phyloP scores from a whole-genome alignment of 1,140 invertebrate species.

The Archegozetes longisetosus region DNA sequence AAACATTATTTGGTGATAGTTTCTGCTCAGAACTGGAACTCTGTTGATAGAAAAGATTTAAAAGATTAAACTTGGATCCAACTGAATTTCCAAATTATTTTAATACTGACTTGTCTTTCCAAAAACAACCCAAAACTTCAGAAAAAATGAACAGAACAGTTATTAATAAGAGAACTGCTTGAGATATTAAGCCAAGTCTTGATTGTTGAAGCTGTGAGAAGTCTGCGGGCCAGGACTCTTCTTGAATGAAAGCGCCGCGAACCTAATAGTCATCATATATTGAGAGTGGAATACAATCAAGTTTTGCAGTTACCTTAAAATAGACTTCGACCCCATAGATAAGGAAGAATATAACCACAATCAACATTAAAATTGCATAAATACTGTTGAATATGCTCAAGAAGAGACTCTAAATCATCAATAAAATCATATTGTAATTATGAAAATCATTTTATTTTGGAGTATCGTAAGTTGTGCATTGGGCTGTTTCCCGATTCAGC shows the following conservation, averaged over 20 bases:
- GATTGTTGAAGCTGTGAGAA: slow-evolving; percentile 81
- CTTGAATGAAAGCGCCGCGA: slow-evolving; percentile 21
- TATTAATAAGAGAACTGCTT: slow-evolving; percentile 66
- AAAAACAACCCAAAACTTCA: slow-evolving; percentile 73
- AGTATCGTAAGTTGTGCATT: too few relatives aligned
- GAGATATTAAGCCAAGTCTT: slow-evolving; percentile 63
- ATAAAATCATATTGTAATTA: too few relatives aligned
- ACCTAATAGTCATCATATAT: slow-evolving; percentile 19
- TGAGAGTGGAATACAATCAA: neutral
- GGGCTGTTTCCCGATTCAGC: too few relatives aligned
- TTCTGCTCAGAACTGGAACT: slow-evolving; percentile 68
- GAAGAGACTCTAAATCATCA: slow-evolving; percentile 17
- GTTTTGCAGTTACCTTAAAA: slow-evolving; percentile 59
- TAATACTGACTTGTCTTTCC: slow-evolving; percentile 61
- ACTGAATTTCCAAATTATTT: neutral
- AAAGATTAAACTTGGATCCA: neutral
- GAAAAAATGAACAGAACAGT: slow-evolving; percentile 73
- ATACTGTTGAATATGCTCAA: slow-evolving; percentile 67
- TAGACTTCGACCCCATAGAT: slow-evolving; percentile 89
- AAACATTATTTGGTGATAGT: slow-evolving; percentile 79
- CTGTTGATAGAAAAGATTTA: slow-evolving; percentile 30
- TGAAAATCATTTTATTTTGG: too few relatives aligned
- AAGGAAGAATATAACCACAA: slow-evolving; percentile 80
- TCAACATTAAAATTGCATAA: slow-evolving; percentile 72
- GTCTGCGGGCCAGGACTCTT: slow-evolving; percentile 19